Base-by-base conservation (phyloP, 2,113 vertebrate genomes). In the Hyaena hyaena region DNA sequence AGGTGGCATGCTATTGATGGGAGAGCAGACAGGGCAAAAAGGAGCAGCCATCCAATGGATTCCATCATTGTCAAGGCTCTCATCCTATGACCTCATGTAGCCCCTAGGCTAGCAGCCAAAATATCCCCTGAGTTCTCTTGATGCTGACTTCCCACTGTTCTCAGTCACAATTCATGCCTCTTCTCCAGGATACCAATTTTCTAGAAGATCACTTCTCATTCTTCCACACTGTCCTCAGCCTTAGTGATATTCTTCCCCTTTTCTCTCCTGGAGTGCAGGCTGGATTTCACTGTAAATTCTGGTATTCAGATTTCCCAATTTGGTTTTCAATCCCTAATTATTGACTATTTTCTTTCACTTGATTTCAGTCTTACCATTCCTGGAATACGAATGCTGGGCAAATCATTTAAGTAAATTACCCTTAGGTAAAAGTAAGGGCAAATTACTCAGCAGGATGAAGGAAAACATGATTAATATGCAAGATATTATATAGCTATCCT, bases 21-120 rank as follows among this genome's bases (percentile, higher is more conserved):
- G 53, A 82, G 6, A 12, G 33, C 74, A 90, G 12, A 55, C 2
- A 35, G 17, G 10, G 4, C 4, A n/a, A 50, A 74, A 33, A 66
- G 26, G 16, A 83, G 7, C 5, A 63, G 79, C 11, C 50, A 79
- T 39, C 39, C 39, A 39, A 39, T 82, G 50, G 16, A 61, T 77
- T 74, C 63, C 1, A 15, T 15, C 43, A 31, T 43, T 79, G 11
- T 0, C 7, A 33, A 71, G 14, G 17, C 24, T 65, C 19, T 10
- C 26, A 66, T 21, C 3, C 26, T n/a, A 0, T 76, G 45, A 35
- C 45, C 11, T 26, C 24, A 55, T 5, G 6, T 0, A 4, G 28
- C 26, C 15, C n/a, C 45, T 28, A 31, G 7, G 21, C 10, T 69
- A 23, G 9, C 53, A 68, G 3, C 45, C 50, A 48, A 43, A 31